Evolutionary conservation across 2,113 vertebrate species (phyloP).

Genomic region (Heliornis fulica): DNA sequence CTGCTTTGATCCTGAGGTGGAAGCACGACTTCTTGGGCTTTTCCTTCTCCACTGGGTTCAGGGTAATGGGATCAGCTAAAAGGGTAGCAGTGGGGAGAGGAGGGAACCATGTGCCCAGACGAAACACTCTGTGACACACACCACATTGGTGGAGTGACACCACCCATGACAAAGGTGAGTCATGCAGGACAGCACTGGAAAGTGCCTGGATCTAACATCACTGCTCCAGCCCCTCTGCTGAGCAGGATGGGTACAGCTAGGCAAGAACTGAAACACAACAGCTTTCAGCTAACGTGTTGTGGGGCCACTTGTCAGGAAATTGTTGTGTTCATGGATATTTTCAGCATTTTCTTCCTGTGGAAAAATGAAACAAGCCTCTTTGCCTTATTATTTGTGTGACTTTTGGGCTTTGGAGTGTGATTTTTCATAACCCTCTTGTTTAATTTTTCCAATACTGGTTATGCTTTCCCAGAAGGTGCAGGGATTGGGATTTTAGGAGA

Average conservation of each 20-base stretch:
- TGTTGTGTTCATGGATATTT: background rate
- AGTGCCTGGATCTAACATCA: rapidly evolving
- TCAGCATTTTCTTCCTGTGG: background rate
- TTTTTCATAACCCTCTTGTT: background rate
- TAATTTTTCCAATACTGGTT: background rate
- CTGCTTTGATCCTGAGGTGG: background rate
- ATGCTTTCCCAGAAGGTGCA: background rate
- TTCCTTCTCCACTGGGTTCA: background rate
- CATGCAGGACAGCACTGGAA: rapidly evolving
- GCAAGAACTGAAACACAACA: background rate
- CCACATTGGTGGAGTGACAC: background rate
- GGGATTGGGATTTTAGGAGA: background rate
- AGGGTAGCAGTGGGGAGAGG: too few relatives aligned
- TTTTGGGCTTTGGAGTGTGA: background rate
- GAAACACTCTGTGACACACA: rapidly evolving
- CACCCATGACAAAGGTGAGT: background rate
- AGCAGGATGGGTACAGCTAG: background rate
- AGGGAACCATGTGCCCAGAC: too few relatives aligned
- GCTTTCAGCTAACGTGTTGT: background rate
- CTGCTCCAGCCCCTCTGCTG: background rate
- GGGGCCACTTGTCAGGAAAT: background rate
- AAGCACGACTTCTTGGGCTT: background rate
- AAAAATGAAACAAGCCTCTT: background rate
- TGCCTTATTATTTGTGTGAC: background rate
- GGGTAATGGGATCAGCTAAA: background rate